Conservation (phyloP, 2,888 invertebrate genomes). For the Diadegma fenestrale region DNA sequence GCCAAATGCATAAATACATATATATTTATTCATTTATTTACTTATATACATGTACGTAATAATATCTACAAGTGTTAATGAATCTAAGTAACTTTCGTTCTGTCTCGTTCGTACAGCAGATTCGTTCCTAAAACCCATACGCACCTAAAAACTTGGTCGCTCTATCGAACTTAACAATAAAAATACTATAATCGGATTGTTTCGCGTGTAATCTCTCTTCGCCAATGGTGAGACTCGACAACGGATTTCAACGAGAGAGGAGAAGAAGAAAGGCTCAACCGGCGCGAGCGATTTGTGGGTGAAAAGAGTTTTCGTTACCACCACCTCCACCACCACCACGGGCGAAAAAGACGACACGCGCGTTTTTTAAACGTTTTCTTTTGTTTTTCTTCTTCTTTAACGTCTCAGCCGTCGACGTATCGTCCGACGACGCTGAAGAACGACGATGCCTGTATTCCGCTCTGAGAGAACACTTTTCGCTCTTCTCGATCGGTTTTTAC, state of each 20-base stretch:
- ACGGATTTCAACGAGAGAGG: neutral
- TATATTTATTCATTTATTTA: conserved; percentile 32
- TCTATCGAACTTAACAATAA: conserved; percentile 68
- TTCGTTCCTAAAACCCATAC: conserved; percentile 52
- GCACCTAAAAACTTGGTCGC: conserved; percentile 54
- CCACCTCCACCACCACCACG: neutral
- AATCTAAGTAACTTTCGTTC: conserved; percentile 38
- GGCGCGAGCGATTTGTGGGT: too few relatives aligned
- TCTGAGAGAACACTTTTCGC: conserved; percentile 60
- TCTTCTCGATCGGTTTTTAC: conserved; percentile 66
- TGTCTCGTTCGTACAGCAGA: conserved; percentile 57
- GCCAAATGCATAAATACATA: conserved; percentile 64
- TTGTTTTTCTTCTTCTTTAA: conserved; percentile 21
- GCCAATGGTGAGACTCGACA: conserved; percentile 27
- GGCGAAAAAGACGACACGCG: conserved; percentile 47
- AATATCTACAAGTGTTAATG: conserved; percentile 31
- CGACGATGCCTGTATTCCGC: conserved; percentile 57
- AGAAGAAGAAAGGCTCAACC: too few relatives aligned
- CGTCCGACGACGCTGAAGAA: conserved; percentile 47
- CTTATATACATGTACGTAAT: conserved; percentile 16
- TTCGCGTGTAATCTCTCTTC: conserved; percentile 46
- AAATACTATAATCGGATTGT: conserved; percentile 59
- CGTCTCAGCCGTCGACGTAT: conserved; percentile 44
- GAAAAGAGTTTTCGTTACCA: neutral
- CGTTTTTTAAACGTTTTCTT: neutral